Evolutionary conservation across 2,888 invertebrate genomes (phyloP).

Genomic region (Trichogramma dendrolimi): DNA sequence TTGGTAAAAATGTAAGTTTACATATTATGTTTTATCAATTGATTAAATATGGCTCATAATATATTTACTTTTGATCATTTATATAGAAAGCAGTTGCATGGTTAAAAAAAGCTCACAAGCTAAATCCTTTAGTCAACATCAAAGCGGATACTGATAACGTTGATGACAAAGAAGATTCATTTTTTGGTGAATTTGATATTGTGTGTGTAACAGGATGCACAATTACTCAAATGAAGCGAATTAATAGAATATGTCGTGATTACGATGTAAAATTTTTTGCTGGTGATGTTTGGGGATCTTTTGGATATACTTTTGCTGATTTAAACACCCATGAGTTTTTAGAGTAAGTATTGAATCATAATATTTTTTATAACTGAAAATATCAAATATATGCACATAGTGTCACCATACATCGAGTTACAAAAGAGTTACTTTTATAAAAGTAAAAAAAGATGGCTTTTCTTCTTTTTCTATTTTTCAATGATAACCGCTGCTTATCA

Average conservation of each 20-base stretch:
- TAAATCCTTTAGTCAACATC: constrained; percentile 93
- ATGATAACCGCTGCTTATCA: no score
- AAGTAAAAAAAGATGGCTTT: not conserved
- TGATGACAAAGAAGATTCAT: constrained; percentile 66
- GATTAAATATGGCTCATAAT: constrained; percentile 6
- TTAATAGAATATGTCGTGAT: constrained; percentile 73
- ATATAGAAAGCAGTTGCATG: constrained; percentile 79
- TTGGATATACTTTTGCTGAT: constrained; percentile 88
- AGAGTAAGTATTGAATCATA: constrained; percentile 59
- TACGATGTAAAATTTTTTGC: constrained; percentile 78
- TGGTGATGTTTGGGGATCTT: constrained; percentile 89
- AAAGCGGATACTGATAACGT: constrained; percentile 63
- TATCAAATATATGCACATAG: no score
- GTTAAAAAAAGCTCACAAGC: constrained; percentile 68
- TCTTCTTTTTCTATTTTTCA: not conserved
- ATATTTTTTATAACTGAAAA: no score
- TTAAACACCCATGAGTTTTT: constrained; percentile 77
- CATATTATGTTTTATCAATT: constrained; percentile 1
- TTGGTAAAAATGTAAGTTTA: constrained; percentile 70
- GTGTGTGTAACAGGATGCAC: constrained; percentile 76
- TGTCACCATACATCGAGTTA: no score
- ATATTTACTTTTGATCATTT: constrained; percentile 14
- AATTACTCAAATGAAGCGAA: constrained; percentile 66
- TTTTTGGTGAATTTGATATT: constrained; percentile 74
- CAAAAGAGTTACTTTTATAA: not conserved